Percentiles rank a stretch among this genome's conserved stretches.
Evolutionary conservation across 2,888 invertebrate genomes (phyloP).

Genomic region (Drosophila anceps): DNA sequence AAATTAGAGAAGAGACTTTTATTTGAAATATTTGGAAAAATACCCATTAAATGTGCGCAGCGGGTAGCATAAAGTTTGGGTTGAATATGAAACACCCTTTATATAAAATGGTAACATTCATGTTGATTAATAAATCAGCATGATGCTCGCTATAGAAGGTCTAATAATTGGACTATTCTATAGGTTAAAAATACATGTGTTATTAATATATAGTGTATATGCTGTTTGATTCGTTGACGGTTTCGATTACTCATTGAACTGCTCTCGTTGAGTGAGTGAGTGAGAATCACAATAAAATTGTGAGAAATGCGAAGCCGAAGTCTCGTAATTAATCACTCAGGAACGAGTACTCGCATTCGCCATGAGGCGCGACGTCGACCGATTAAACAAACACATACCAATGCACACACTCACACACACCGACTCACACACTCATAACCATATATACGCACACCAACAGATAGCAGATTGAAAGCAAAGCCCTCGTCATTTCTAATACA

Average conservation of each 20-base stretch:
- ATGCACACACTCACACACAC: slow-evolving; percentile 13
- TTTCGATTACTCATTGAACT: slow-evolving; percentile 5
- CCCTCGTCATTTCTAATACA: slow-evolving; percentile 62
- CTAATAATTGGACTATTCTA: too few relatives aligned
- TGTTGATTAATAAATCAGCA: too few relatives aligned
- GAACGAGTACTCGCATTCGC: slow-evolving; percentile 31
- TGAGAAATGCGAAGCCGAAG: slow-evolving; percentile 56
- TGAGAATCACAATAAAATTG: slow-evolving; percentile 54
- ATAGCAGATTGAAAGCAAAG: slow-evolving; percentile 58
- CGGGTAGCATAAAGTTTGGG: too few relatives aligned
- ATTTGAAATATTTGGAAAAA: too few relatives aligned
- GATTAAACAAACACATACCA: slow-evolving; percentile 47
- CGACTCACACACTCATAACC: neutral
- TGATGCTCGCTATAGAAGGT: too few relatives aligned
- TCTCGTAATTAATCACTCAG: slow-evolving; percentile 55
- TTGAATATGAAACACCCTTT: too few relatives aligned
- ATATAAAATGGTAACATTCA: too few relatives aligned
- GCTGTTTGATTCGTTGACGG: too few relatives aligned
- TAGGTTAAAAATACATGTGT: too few relatives aligned
- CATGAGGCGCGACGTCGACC: slow-evolving; percentile 37
- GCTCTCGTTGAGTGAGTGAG: slow-evolving; percentile 39
- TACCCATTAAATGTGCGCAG: too few relatives aligned
- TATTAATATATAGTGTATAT: too few relatives aligned
- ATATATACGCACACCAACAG: slow-evolving; percentile 17
- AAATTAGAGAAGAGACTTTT: too few relatives aligned